Evolutionary conservation across 2,113 vertebrate species (phyloP), one percentile per base, ranked within the genome.

Genomic region (Fregata magnificens): DNA sequence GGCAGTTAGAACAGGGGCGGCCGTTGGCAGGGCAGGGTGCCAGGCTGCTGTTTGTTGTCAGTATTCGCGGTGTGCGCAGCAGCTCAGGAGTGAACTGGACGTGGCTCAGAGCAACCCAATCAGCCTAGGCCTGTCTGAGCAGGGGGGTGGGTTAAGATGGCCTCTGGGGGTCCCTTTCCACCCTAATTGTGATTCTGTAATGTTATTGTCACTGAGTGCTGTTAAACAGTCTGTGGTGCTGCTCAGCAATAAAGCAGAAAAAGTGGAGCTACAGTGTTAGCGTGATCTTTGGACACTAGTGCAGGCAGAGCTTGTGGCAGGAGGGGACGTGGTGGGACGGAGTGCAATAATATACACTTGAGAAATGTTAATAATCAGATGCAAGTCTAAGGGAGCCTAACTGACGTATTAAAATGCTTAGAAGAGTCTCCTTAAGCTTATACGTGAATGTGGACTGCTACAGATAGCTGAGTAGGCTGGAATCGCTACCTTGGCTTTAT

Each of bases 281-380:
- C 2, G 0, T 36, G n/a, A 18, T 29, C 19, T 36, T 42, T 36
- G 45, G 50, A 28, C 17, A 19, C 3, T 3, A 25, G 25, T 6
- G 7, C 18, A 36, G 59, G 7, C 24, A 70, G 40, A 82, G 29
- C 31, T 45, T 18, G 16, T 38, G 40, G 22, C 45, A 36, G 10
- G 26, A 81, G 38, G 31, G 8, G 55, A 36, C 53, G 16, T 1
- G 1, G 15, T 31, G n/a, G 16, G 44, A n/a, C 1, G 3, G 7
- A 24, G 16, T 1, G 2, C 20, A 34, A 55, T 17, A 53, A 59
- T 29, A 24, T 3, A 55, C 17, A 36, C 8, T 49, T 78, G 21
- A 38, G 34, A 40, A 24, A 20, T 42, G 20, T 19, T 58, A 77
- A 15, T 19, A 53, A 24, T 19, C 19, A 36, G 28, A 34, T 50